These are phyloP conservation scores for Sebastes baramenuke DNA, from an alignment of 2,797 vertebrate species.

Conservation along the genomic window DNA sequence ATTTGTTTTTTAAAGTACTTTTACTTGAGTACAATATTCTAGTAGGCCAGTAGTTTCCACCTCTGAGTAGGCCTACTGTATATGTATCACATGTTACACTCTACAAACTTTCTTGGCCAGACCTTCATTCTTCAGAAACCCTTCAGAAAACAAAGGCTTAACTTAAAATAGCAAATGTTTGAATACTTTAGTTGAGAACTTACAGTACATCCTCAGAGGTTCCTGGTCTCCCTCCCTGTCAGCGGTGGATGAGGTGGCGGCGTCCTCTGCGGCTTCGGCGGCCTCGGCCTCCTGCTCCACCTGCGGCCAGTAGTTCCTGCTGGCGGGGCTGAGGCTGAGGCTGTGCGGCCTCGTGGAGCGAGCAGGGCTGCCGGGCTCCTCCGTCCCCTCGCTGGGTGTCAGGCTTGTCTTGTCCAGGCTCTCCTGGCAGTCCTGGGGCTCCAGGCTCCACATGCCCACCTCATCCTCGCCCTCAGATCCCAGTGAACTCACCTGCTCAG, in stretches of 20 bases:
- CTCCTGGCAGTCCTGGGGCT: slow-evolving; percentile 80
- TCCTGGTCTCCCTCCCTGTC: slow-evolving; percentile 63
- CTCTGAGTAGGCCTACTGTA: not conserved
- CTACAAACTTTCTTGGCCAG: not conserved
- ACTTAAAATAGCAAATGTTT: not conserved
- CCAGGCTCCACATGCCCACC: slow-evolving; percentile 78
- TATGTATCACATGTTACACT: not conserved
- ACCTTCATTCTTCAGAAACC: not conserved
- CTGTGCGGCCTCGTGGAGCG: slow-evolving; percentile 57
- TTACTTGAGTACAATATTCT: not conserved
- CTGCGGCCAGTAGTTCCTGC: slow-evolving; percentile 71
- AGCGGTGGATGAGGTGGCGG: not conserved
- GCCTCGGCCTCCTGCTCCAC: slow-evolving; percentile 65
- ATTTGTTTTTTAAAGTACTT: not conserved
- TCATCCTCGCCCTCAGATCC: slow-evolving; percentile 87
- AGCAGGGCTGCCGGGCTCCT: slow-evolving; percentile 75
- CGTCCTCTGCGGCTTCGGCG: slow-evolving; percentile 54
- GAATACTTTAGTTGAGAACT: slow-evolving; percentile 43
- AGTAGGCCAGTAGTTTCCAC: not conserved
- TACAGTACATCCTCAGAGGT: slow-evolving; percentile 75
- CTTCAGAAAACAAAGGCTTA: not conserved
- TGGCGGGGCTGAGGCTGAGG: slow-evolving; percentile 76
- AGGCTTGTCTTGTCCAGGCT: slow-evolving; percentile 80
- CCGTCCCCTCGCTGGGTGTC: slow-evolving; percentile 81
- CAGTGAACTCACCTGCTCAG: slow-evolving; percentile 75